phyloP scores from a whole-genome alignment of 2,797 vertebrate genomes.

The Trachurus trachurus region DNA sequence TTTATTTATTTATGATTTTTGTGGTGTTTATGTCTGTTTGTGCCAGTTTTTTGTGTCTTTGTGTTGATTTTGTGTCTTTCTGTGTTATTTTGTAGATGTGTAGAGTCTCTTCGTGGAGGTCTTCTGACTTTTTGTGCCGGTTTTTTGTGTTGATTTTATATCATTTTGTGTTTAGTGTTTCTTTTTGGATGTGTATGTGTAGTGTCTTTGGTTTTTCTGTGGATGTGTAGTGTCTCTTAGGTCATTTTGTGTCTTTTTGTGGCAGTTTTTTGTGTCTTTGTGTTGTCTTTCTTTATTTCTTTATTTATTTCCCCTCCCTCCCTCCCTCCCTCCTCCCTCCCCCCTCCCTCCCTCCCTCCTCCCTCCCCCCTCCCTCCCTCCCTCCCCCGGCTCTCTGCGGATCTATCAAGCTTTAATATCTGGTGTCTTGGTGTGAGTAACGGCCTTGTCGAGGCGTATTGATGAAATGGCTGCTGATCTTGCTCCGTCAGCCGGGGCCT shows the following conservation, averaged over 20 bases:
- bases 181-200: neutral
- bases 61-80: too few species aligned
- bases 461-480: conserved; percentile 84
- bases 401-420: conserved; percentile 88
- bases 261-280: too few species aligned
- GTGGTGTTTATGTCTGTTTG: neutral
- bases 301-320: too few species aligned
- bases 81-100: too few species aligned
- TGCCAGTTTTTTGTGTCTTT: neutral
- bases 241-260: neutral
- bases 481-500: conserved; percentile 83
- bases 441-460: conserved; percentile 86
- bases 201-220: too few species aligned
- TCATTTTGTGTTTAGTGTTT: neutral
- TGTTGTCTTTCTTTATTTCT: too few species aligned
- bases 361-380: conserved; percentile 1
- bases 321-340: too few species aligned
- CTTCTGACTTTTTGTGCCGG: neutral
- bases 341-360: too few species aligned
- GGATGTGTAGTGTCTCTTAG: too few species aligned
- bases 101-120: too few species aligned
- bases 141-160: neutral
- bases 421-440: conserved; percentile 86
- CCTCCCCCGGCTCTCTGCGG: conserved; percentile 61
- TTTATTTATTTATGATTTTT: neutral